These are phyloP conservation scores for Liolophura sinensis DNA, from an alignment of 1,140 invertebrate species.

Conservation along the genomic window DNA sequence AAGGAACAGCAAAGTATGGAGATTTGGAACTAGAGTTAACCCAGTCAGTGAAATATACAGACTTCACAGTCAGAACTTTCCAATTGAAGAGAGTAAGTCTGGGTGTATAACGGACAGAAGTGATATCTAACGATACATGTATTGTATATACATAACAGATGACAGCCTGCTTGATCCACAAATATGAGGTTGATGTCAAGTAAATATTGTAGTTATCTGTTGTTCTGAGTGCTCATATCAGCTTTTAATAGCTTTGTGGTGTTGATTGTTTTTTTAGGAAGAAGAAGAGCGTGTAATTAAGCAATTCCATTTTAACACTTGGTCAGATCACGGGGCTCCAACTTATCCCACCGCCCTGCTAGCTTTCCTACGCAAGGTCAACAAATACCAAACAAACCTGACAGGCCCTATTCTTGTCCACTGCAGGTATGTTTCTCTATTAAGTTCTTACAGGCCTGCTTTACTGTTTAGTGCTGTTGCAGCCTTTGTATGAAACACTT, in stretches of 20 bases:
- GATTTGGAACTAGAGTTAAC: slow-evolving; percentile 65
- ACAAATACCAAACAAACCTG: slow-evolving; percentile 42
- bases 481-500: no score
- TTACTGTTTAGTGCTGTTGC: no score
- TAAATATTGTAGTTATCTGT: no score
- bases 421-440: slow-evolving; percentile 39
- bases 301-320: slow-evolving; percentile 69
- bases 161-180: no score
- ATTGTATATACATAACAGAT: no score
- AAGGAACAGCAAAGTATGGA: slow-evolving; percentile 85
- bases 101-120: no score
- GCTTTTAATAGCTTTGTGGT: not conserved
- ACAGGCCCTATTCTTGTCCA: slow-evolving; percentile 51
- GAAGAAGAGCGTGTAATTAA: slow-evolving; percentile 63
- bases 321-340: slow-evolving; percentile 73
- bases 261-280: slow-evolving; percentile 26
- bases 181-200: no score
- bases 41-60: slow-evolving; percentile 41
- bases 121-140: no score
- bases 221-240: not conserved
- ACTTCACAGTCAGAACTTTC: slow-evolving; percentile 49
- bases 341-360: slow-evolving; percentile 67
- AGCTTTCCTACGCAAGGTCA: slow-evolving; percentile 64
- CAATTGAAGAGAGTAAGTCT: slow-evolving; percentile 39
- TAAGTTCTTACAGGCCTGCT: not conserved